Base-by-base conservation (phyloP, 2,113 vertebrate genomes). In the Gobius niger region DNA sequence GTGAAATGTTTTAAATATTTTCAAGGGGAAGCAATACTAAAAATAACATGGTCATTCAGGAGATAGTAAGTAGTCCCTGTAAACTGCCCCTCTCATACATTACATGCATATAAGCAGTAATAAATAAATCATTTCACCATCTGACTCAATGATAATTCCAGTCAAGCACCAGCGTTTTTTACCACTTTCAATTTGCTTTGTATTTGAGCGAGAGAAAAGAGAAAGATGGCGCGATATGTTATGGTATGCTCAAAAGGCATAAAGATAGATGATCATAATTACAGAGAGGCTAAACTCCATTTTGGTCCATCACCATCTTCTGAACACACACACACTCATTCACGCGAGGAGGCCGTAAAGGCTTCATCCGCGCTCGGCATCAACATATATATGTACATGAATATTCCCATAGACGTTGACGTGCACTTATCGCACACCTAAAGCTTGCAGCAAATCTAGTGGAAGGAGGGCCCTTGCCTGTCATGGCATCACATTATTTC, bases 191-290 rank as follows among this genome's bases (percentile, higher is more conserved):
- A 98, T 99, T 98, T 98, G 95, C 95, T 75, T 82, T 72, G 63
- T 66, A 49, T 67, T 41, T 67, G 69, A 67, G 71, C 63, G 80
- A 72, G 59, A 73, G 66, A 76, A 52, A 78, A 71, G 74, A 68
- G 68, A 69, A 51, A 75, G 65, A 73, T 70, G 78, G 78, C 84
- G 68, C 88, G 87, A 88, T 87, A 67, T 83, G 85, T 87, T 89
- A 86, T 87, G 96, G 96, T 98, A 96, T 98, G 96, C 96, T 94
- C 92, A 94, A 93, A 94, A 95, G 97, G 97, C 96, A 99, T 98
- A 98, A 99, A 99, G 96, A 99, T 99, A 98, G 97, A 99, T 99
- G 96, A 96, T 97, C 94, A 94, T 99, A 99, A 99, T 99, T 99
- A 99, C 95, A 95, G 94, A 96, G 94, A 97, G 98, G 97, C 95